Conservation (phyloP, 1,140 invertebrate species). For the Aculops lycopersici region DNA sequence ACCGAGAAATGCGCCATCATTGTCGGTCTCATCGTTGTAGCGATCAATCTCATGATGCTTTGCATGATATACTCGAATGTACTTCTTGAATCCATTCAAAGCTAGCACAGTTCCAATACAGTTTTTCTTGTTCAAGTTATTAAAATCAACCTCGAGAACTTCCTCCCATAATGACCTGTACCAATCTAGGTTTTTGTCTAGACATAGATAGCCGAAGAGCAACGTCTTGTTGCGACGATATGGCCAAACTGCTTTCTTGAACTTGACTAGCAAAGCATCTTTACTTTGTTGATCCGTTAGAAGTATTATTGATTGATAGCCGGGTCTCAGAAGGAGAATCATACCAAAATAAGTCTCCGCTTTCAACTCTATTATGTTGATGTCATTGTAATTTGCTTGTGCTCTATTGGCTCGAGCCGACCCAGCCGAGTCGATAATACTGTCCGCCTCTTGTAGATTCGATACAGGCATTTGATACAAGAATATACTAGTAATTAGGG, state of each 20-base stretch:
- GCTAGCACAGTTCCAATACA: conserved; percentile 85
- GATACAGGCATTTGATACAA: background rate
- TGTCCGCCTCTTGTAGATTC: conserved; percentile 1
- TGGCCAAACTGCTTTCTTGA: conserved; percentile 70
- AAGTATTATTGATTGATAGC: conserved; percentile 63
- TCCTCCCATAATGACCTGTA: conserved; percentile 56
- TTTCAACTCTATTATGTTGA: conserved; percentile 58
- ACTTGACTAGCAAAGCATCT: conserved; percentile 47
- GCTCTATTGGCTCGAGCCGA: too few species aligned
- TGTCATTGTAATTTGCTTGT: too few species aligned
- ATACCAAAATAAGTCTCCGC: conserved; percentile 82
- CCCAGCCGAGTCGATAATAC: conserved; percentile 19
- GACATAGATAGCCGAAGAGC: conserved; percentile 61
- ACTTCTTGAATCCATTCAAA: conserved; percentile 73
- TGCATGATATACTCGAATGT: conserved; percentile 93
- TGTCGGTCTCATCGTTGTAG: background rate
- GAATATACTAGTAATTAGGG: conserved; percentile 1
- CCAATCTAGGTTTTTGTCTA: conserved; percentile 66
- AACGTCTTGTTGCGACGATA: conserved; percentile 72
- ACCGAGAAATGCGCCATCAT: conserved; percentile 12
- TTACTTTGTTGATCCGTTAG: conserved; percentile 59
- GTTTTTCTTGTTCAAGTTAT: conserved; percentile 76
- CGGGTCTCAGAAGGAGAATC: conserved; percentile 63
- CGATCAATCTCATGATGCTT: conserved; percentile 43
- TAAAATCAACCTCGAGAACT: conserved; percentile 36